Conservation (phyloP, 2,797 vertebrate species). For the Microctenopoma steveboyesi region DNA sequence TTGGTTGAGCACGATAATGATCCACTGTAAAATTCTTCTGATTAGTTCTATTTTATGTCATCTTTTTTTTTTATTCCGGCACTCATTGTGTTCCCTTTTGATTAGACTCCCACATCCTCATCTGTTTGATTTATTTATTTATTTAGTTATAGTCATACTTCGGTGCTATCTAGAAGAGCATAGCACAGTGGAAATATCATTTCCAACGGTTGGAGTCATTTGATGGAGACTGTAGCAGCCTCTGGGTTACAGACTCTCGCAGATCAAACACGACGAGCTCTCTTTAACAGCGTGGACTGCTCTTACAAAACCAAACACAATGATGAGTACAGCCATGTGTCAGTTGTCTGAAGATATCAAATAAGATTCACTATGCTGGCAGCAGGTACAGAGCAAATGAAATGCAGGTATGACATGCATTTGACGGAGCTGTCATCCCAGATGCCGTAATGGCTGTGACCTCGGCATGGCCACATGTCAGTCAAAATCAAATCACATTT, state of each 20-base stretch:
- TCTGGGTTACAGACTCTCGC: background rate
- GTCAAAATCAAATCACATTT: too few relatives aligned
- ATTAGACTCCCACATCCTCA: slow-evolving; percentile 14
- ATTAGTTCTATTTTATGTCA: slow-evolving; percentile 16
- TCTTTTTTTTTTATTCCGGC: background rate
- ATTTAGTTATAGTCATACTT: background rate
- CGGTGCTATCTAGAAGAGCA: background rate
- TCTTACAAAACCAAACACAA: background rate
- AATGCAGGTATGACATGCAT: too few relatives aligned
- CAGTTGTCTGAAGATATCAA: background rate
- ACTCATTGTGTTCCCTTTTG: slow-evolving; percentile 9
- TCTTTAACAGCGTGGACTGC: background rate
- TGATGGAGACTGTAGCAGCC: background rate
- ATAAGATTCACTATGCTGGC: too few relatives aligned
- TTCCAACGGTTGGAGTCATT: background rate
- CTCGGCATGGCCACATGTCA: too few relatives aligned
- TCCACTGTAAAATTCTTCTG: slow-evolving; percentile 17
- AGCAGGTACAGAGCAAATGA: too few relatives aligned
- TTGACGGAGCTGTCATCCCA: too few relatives aligned
- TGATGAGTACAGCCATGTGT: background rate
- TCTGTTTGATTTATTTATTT: slow-evolving; percentile 8
- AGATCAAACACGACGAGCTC: background rate
- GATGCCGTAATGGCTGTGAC: too few relatives aligned
- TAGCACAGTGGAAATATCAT: background rate
- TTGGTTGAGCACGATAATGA: slow-evolving; percentile 30